phyloP scores from a whole-genome alignment of 2,113 vertebrate species.

The Condylura cristata region DNA sequence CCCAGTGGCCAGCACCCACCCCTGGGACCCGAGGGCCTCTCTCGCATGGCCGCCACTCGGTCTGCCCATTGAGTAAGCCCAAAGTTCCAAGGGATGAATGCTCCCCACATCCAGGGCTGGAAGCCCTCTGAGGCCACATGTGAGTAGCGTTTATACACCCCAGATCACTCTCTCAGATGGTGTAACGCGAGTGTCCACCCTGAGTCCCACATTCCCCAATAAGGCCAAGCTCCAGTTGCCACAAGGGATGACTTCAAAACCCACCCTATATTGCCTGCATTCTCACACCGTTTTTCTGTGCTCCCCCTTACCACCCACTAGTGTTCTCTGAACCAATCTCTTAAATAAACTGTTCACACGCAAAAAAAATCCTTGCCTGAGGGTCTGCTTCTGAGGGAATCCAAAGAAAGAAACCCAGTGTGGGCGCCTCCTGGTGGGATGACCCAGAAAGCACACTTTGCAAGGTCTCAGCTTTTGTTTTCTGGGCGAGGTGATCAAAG shows the following conservation, averaged over 20 bases:
- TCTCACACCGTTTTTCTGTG: neutral
- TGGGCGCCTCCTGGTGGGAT: neutral
- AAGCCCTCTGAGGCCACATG: neutral
- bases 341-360: neutral
- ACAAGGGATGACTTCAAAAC: neutral
- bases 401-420: accelerated
- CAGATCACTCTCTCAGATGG: neutral
- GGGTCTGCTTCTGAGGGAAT: neutral
- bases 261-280: neutral
- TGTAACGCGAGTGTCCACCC: neutral
- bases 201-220: neutral
- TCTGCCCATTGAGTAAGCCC: too few species aligned
- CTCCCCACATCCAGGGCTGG: neutral
- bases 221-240: neutral
- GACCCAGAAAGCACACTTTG: neutral
- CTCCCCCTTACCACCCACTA: neutral
- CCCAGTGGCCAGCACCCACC: neutral
- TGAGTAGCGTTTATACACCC: neutral
- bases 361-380: neutral
- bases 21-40: neutral
- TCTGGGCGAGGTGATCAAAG: neutral
- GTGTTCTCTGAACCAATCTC: neutral
- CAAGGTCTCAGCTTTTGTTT: neutral
- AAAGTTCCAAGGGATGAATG: neutral
- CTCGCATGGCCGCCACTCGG: neutral